Conservation (phyloP, 30 jellyfish, hydroid and myxozoan genomes). For the Cassiopea xamachana region DNA sequence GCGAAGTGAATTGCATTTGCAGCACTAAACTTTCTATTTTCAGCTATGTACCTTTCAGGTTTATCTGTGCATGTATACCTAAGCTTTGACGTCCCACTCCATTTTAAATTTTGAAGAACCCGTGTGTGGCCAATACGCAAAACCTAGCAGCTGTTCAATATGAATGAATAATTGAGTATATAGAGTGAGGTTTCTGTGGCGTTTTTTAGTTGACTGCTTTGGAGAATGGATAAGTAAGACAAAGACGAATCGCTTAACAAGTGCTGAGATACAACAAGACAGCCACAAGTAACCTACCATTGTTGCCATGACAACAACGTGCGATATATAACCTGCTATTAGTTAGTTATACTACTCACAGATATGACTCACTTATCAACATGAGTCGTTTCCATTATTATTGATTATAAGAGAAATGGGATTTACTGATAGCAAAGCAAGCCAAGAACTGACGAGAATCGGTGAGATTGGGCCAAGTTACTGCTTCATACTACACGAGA, state of each 20-base stretch:
- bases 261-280: slow-evolving; percentile 12
- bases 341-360: neutral
- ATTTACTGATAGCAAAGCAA: no score
- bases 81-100: no score
- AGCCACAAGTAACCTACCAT: slow-evolving; percentile 38
- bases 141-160: neutral
- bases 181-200: neutral
- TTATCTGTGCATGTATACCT: no score
- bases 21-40: no score
- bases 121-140: neutral
- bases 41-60: no score
- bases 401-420: no score
- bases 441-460: no score
- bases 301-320: slow-evolving; percentile 22
- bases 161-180: neutral
- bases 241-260: neutral
- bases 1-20: no score
- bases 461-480: no score
- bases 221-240: neutral
- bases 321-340: slow-evolving; percentile 27
- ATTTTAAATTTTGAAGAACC: neutral
- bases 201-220: neutral
- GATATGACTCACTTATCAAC: neutral
- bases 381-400: neutral
- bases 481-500: no score